phyloP scores from a whole-genome alignment of 2,888 invertebrate genomes.

The Idaea straminata region DNA sequence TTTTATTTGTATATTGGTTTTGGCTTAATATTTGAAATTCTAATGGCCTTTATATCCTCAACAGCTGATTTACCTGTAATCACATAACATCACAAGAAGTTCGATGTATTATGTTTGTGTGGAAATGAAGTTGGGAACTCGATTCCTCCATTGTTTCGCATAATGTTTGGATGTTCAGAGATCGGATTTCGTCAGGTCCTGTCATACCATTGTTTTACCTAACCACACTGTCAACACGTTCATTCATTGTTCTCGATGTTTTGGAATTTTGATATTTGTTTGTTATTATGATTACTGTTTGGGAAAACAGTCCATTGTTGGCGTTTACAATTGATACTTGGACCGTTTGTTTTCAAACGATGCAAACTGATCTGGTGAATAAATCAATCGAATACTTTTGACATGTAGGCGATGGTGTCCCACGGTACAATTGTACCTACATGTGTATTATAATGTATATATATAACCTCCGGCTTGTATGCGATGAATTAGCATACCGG shows the following conservation, averaged over 20 bases:
- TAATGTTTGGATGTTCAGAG: constrained; percentile 45
- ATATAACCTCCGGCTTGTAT: constrained; percentile 52
- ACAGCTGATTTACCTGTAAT: too few relatives aligned
- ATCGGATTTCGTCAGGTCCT: constrained; percentile 48
- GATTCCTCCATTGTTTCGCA: constrained; percentile 43
- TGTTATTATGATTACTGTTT: constrained; percentile 13
- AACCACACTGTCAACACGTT: constrained; percentile 6
- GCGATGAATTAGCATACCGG: constrained; percentile 73
- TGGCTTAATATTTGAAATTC: too few relatives aligned
- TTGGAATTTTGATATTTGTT: constrained; percentile 16
- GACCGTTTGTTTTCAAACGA: constrained; percentile 5
- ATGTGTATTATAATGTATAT: constrained; percentile 39
- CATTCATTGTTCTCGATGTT: constrained; percentile 12
- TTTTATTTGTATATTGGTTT: too few relatives aligned
- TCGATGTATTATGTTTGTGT: background rate
- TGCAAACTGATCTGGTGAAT: background rate
- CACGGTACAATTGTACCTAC: constrained; percentile 62
- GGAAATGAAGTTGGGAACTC: constrained; percentile 28
- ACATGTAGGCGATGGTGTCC: constrained; percentile 37
- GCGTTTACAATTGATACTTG: background rate
- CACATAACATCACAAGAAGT: too few relatives aligned
- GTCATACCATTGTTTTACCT: constrained; percentile 16
- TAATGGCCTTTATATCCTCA: too few relatives aligned
- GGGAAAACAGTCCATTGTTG: constrained; percentile 16
- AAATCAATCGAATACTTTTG: constrained; percentile 25